Evolutionary conservation across 2,113 vertebrate species (phyloP).

Genomic region (Bucco capensis): DNA sequence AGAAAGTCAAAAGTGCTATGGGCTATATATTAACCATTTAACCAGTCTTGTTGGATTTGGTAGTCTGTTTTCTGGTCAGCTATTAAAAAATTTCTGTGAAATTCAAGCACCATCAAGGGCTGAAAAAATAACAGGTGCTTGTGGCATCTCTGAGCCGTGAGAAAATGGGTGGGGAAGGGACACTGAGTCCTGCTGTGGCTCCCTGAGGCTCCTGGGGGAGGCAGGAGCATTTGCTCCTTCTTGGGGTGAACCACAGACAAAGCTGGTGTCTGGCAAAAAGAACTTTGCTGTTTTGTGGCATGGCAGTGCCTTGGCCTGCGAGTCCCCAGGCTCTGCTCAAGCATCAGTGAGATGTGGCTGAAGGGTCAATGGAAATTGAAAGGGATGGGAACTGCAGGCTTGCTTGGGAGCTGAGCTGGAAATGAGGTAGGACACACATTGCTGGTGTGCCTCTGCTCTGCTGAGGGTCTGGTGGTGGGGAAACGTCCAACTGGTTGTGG

Average conservation of each 20-base stretch:
- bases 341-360: background rate
- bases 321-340: accelerated
- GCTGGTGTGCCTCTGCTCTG: accelerated
- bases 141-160: background rate
- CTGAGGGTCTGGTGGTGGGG: background rate
- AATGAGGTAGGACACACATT: accelerated
- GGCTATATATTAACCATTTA: accelerated
- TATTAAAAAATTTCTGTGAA: background rate
- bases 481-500: accelerated
- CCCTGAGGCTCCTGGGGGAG: background rate
- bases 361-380: background rate
- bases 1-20: background rate
- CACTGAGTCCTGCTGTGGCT: accelerated
- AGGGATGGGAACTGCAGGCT: accelerated
- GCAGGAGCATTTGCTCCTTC: background rate
- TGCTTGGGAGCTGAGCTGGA: background rate
- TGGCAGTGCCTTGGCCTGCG: accelerated
- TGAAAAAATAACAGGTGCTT: background rate
- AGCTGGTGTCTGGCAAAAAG: background rate
- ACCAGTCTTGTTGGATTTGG: background rate
- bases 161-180: background rate
- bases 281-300: background rate
- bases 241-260: background rate
- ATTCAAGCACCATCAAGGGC: accelerated
- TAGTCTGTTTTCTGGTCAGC: background rate